These are phyloP conservation scores for Kradibia gibbosae DNA, from an alignment of 1,140 invertebrate species.

Conservation along the genomic window DNA sequence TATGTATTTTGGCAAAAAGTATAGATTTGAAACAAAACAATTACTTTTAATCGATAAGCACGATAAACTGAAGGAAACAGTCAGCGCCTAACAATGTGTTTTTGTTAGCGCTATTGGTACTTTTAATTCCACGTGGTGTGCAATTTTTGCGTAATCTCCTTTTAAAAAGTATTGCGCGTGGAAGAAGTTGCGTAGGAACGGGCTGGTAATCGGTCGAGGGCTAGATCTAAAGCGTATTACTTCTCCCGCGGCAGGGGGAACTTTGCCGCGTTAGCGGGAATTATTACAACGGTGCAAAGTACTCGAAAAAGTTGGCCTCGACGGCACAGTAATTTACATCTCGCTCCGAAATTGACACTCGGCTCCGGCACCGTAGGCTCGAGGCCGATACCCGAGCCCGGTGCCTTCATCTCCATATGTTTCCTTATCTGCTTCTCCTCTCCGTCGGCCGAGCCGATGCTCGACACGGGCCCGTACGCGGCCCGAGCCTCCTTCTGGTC, in stretches of 20 bases:
- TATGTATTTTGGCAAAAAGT: neutral
- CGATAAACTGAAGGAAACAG: neutral
- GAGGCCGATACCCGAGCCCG: neutral
- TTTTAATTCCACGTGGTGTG: neutral
- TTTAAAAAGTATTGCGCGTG: neutral
- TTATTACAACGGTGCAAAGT: neutral
- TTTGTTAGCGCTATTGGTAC: neutral
- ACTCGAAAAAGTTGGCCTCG: neutral
- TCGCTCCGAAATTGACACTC: neutral
- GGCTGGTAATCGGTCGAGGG: neutral
- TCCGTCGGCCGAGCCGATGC: neutral
- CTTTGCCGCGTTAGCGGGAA: neutral
- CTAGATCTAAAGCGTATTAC: neutral
- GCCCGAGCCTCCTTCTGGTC: no score
- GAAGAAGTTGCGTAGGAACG: neutral
- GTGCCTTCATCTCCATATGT: neutral
- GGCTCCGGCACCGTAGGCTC: neutral
- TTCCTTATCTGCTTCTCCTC: neutral
- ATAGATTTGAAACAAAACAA: neutral
- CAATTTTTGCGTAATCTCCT: slow-evolving; percentile 11
- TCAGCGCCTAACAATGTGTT: neutral
- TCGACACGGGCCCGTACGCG: no score
- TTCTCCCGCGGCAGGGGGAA: neutral
- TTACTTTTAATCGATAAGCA: no score
- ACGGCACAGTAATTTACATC: neutral